These are phyloP conservation scores for Dendrocopos noguchii DNA, from an alignment of 2,113 vertebrate genomes.

Conservation along the genomic window DNA sequence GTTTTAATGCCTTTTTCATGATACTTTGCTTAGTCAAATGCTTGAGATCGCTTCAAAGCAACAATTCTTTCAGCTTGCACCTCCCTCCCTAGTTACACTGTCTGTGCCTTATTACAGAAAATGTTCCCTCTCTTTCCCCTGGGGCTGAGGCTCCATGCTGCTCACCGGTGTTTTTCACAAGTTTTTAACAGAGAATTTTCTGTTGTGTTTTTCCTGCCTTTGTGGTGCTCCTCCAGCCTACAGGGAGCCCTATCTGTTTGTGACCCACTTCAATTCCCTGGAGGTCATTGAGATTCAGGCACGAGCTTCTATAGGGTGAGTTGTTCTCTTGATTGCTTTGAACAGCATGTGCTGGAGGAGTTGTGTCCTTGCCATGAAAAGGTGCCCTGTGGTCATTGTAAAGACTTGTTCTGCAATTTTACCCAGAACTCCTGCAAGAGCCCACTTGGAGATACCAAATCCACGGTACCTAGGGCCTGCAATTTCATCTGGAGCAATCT, in stretches of 20 bases:
- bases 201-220: neutral
- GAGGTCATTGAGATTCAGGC: slow-evolving; percentile 97
- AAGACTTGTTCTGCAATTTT: neutral
- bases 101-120: neutral
- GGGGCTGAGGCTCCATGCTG: neutral
- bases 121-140: neutral
- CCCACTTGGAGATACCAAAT: slow-evolving; percentile 94
- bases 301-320: slow-evolving; percentile 90
- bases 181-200: neutral
- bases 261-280: slow-evolving; percentile 98
- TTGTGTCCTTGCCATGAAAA: neutral
- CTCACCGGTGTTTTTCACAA: neutral
- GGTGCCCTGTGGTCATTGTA: neutral
- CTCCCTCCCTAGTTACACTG: neutral
- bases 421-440: slow-evolving; percentile 87
- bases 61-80: neutral
- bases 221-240: slow-evolving; percentile 82
- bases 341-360: neutral
- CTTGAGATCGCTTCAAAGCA: neutral
- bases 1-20: neutral
- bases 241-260: slow-evolving; percentile 96
- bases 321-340: neutral
- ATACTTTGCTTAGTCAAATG: neutral
- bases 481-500: slow-evolving; percentile 95
- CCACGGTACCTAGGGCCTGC: slow-evolving; percentile 95